Base-by-base conservation (phyloP, 2,797 vertebrate species). In the Dromococcyx pavoninus region DNA sequence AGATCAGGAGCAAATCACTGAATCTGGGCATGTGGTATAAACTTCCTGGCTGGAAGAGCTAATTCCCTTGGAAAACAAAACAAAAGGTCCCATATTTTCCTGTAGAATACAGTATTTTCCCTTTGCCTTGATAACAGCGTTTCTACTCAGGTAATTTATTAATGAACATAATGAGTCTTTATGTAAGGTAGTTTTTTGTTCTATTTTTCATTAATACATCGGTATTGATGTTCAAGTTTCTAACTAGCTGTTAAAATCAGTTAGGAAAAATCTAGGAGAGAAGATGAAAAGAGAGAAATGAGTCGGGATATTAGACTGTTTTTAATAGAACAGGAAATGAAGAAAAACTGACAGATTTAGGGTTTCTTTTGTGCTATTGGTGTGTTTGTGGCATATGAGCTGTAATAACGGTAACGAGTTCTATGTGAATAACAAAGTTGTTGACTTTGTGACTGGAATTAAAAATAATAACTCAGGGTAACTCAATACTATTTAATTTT, bases 11-110 rank as follows among this genome's bases (percentile, higher is more conserved):
- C 71, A 75, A 89, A 74, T 93, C 74, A 77, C 17, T 23, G 62
- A 81, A 84, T 84, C 78, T 78, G 83, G 74, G 91, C 0, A 1
- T 22, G 78, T 70, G 53, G 73, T 81, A 76, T 89, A 95, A 95
- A 44, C 91, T 93, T 96, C 79, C 88, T 86, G 91, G 51, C 92
- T 96, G 89, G 89, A 86, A 72, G 27, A 86, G 37, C 75, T 91
- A 78, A 90, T 84, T 54, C 62, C 32, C 32, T 74, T 0, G 5
- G 81, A 93, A 95, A 93, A 76, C 41, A 95, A 91, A 93, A 89
- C 69, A 81, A 62, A 66, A 95, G 80, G 44, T 87, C 64, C 67
- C 70, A 81, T 66, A 75, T 51, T 92, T 95, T 94, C 87, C 76
- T 90, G 73, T 44, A 89, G 48, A 91, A 88, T 76, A 60, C n/a